A percentile compares a stretch with the other conserved stretches of the same genome.
Evolutionary conservation across 2,113 vertebrate genomes (phyloP).

Genomic region (Grammatotria lemairii): DNA sequence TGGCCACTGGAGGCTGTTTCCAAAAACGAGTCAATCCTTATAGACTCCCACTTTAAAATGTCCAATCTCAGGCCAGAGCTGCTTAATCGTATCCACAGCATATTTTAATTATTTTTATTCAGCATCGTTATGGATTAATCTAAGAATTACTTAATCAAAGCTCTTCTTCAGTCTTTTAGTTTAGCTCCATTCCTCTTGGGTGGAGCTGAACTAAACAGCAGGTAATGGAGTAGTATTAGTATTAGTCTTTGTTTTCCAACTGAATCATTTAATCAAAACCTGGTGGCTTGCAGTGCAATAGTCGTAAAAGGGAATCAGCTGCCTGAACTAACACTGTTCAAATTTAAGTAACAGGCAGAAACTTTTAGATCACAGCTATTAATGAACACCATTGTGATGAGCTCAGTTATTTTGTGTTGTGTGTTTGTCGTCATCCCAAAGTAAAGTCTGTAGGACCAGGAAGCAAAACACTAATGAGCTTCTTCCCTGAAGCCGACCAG

Average conservation of each 20-base stretch:
- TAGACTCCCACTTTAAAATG: neutral
- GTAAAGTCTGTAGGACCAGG: neutral
- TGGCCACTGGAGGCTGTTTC: neutral
- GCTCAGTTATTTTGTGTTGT: neutral
- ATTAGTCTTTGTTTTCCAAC: neutral
- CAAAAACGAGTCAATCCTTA: rapidly evolving
- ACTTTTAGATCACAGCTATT: neutral
- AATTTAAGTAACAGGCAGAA: neutral
- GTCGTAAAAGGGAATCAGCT: neutral
- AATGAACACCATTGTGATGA: neutral
- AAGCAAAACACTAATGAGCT: neutral
- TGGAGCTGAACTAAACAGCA: neutral
- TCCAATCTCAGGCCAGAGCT: neutral
- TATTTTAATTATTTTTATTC: neutral
- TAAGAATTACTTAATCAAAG: neutral
- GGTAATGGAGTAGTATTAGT: neutral
- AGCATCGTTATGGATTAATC: neutral
- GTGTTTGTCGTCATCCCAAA: neutral
- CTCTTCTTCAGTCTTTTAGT: neutral
- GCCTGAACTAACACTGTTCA: neutral
- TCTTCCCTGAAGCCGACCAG: neutral
- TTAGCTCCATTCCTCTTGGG: rapidly evolving
- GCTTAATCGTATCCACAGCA: neutral
- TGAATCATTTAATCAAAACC: neutral
- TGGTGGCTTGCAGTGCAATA: neutral